Conservation (phyloP, 2,888 invertebrate genomes). For the Drosophila birchii region DNA sequence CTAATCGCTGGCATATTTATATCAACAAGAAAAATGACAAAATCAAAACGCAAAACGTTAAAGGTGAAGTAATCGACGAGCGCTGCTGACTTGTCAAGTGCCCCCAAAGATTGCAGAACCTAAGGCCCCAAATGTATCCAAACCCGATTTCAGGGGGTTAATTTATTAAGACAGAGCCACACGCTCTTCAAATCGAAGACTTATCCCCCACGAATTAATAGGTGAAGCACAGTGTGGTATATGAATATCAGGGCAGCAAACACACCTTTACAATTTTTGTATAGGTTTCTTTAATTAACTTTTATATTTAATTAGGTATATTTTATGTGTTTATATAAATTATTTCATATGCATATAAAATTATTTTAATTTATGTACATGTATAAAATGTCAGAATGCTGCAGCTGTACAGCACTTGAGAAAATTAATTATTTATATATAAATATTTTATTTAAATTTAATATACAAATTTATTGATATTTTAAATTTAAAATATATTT, state of each 20-base stretch:
- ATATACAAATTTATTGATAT: too few species aligned
- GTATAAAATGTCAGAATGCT: too few species aligned
- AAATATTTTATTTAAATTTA: too few species aligned
- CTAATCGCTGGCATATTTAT: conserved; percentile 68
- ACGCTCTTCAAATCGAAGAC: conserved; percentile 32
- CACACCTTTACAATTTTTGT: background rate
- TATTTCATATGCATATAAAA: too few species aligned
- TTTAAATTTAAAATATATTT: too few species aligned
- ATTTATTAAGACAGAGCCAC: conserved; percentile 42
- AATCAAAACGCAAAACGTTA: conserved; percentile 61
- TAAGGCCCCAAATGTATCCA: conserved; percentile 5
- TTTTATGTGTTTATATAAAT: too few species aligned
- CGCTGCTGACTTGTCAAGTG: conserved; percentile 48
- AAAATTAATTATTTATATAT: too few species aligned
- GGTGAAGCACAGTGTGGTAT: conserved; percentile 6
- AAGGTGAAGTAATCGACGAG: conserved; percentile 40
- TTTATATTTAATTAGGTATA: background rate
- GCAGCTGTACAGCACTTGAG: too few species aligned
- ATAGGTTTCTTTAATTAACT: background rate
- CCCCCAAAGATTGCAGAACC: conserved; percentile 38
- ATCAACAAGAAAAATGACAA: conserved; percentile 68
- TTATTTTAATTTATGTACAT: too few species aligned
- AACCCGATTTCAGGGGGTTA: conserved; percentile 25
- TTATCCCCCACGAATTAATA: conserved; percentile 26
- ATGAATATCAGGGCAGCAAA: background rate